Base-by-base conservation (phyloP, 2,797 vertebrate species). In the Fistularia tabacaria region DNA sequence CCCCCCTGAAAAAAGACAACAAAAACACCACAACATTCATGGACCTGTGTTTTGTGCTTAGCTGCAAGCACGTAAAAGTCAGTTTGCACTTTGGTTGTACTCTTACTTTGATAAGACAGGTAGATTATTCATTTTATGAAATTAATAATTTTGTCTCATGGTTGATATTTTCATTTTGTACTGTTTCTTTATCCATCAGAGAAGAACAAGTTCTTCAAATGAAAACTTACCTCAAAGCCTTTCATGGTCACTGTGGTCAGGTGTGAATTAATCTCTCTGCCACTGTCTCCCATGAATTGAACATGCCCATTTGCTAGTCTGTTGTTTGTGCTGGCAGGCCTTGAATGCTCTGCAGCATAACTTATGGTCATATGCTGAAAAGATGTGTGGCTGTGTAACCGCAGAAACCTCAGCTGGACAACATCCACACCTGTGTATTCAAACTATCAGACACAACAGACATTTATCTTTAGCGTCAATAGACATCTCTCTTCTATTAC, bases 321-420 rank as follows among this genome's bases (percentile, higher is more conserved):
- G n/a, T 62, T 14, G 8, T 42, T 51, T 37, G 7, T 37, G 44
- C 49, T 36, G 36, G 47, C 54, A 15, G 42, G 7, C 6, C 9
- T 43, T 7, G 37, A 64, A 12, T 49, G 47, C 49, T 77, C 69
- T 52, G 54, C 47, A 36, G 59, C 52, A 59, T 76, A 87, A 49
- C 66, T 60, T 38, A 91, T 38, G 12, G 66, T 85, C 62, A 92
- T 51, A 59, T 53, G 65, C 79, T 92, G 91, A 61, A 84, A 85
- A 40, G 81, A 88, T 0, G 77, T 74, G 64, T 66, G 75, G 55
- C 91, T 92, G 80, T 90, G 87, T 50, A 92, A 68, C 45, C 82
- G 80, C 52, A 92, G 78, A 66, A 92, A 92, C 59, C 90, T 83
- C 43, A 92, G 77, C 77, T 92, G 91, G 48, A 92, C 89, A 9